A percentile compares a stretch with the other conserved stretches of the same genome.
These are phyloP conservation scores for Drosophila sp. DNA, from an alignment of 1,140 invertebrate genomes.

Conservation along the genomic window DNA sequence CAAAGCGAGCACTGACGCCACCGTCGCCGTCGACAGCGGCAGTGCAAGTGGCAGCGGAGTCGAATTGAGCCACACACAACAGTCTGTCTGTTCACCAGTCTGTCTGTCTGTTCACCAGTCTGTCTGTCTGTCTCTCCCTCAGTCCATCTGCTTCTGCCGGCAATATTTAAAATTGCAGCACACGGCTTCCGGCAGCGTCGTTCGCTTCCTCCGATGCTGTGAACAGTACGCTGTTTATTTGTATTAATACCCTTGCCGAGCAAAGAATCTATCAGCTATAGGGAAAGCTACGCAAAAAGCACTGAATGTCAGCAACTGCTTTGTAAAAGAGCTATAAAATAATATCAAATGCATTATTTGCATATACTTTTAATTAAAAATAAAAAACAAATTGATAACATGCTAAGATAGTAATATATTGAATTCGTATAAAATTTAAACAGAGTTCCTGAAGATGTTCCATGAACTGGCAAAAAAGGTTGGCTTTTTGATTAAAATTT, in stretches of 20 bases:
- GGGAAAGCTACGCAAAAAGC: not conserved
- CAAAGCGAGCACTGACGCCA: conserved; percentile 34
- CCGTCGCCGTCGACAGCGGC: conserved; percentile 11
- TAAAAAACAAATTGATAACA: too few species aligned
- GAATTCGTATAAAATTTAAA: too few species aligned
- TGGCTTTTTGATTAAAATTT: too few species aligned
- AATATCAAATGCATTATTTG: too few species aligned
- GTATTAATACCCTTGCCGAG: conserved; percentile 38
- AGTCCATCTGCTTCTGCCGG: conserved; percentile 37
- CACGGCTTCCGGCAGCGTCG: conserved; percentile 54
- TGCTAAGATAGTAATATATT: too few species aligned
- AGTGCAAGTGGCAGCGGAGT: too few species aligned
- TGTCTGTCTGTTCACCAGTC: too few species aligned
- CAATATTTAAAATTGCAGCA: conserved; percentile 74
- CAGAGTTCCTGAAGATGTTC: too few species aligned
- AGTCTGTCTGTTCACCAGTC: not conserved
- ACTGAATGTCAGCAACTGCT: not conserved
- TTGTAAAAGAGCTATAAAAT: too few species aligned
- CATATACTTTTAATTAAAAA: too few species aligned
- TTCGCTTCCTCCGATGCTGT: conserved; percentile 35
- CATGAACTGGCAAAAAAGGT: too few species aligned
- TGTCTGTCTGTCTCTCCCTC: not conserved
- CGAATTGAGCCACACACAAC: conserved; percentile 28
- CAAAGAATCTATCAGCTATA: not conserved
- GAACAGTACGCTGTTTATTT: conserved; percentile 66